phyloP scores from a whole-genome alignment of 2,113 vertebrate genomes.

The Antigone vipio region DNA sequence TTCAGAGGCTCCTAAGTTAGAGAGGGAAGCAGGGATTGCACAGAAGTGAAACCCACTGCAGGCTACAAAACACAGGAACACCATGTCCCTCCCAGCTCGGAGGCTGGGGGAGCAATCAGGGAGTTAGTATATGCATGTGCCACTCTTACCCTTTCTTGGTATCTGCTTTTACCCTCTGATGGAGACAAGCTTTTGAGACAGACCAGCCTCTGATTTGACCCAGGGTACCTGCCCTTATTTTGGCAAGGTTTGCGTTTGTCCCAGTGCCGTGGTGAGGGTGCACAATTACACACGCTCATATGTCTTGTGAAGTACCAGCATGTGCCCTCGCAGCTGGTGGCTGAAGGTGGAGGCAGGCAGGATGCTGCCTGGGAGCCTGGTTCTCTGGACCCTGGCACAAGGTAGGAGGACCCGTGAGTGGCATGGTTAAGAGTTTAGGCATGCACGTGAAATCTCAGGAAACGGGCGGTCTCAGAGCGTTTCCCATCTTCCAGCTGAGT shows the following conservation, averaged over 20 bases:
- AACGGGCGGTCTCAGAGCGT: rapidly evolving
- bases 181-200: neutral
- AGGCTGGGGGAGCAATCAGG: neutral
- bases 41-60: neutral
- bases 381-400: rapidly evolving
- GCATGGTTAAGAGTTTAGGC: neutral
- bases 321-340: neutral
- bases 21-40: neutral
- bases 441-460: neutral
- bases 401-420: neutral
- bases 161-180: neutral
- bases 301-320: neutral
- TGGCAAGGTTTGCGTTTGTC: neutral
- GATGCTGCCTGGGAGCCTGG: neutral
- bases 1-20: neutral
- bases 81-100: rapidly evolving
- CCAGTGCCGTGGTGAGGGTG: rapidly evolving
- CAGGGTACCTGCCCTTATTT: neutral
- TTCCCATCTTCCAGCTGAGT: neutral
- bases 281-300: neutral
- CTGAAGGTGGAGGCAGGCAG: neutral
- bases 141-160: neutral
- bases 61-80: neutral
- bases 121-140: neutral
- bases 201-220: neutral